phyloP scores from a whole-genome alignment of 2,888 invertebrate genomes.

The Spisula subtruncata region DNA sequence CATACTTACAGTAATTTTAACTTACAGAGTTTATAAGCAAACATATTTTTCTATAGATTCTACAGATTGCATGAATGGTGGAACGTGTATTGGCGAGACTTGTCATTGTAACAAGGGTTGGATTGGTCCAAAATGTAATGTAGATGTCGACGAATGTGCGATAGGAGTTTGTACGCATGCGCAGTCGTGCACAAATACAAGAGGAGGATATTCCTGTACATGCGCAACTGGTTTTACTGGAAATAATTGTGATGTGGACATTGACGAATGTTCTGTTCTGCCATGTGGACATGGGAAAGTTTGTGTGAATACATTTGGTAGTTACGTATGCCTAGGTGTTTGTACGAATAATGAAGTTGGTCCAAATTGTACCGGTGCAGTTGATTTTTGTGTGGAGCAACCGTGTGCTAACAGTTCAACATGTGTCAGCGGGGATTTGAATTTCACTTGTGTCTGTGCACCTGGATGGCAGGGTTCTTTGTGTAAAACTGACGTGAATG shows the following conservation, averaged over 20 bases:
- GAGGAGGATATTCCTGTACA: slow-evolving; percentile 54
- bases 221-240: slow-evolving; percentile 59
- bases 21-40: no score
- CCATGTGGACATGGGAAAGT: slow-evolving; percentile 54
- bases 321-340: slow-evolving; percentile 92
- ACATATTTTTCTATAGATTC: slow-evolving; percentile 13
- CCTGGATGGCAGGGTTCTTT: slow-evolving; percentile 57
- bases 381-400: slow-evolving; percentile 87
- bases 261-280: slow-evolving; percentile 54
- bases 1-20: no score
- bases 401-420: slow-evolving; percentile 89
- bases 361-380: slow-evolving; percentile 91
- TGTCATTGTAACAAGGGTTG: slow-evolving; percentile 63
- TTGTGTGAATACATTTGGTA: slow-evolving; percentile 78
- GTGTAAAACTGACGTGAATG: slow-evolving; percentile 58
- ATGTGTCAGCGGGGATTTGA: slow-evolving; percentile 49
- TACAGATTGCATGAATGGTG: slow-evolving; percentile 48
- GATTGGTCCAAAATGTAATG: slow-evolving; percentile 59
- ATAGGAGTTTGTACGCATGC: slow-evolving; percentile 53
- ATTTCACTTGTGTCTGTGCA: slow-evolving; percentile 59
- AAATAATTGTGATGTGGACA: slow-evolving; percentile 56
- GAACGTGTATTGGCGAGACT: slow-evolving; percentile 37
- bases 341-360: slow-evolving; percentile 95
- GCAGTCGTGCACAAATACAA: slow-evolving; percentile 52
- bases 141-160: slow-evolving; percentile 62